Conservation (phyloP, 2,113 vertebrate genomes). For the Strix uralensis region DNA sequence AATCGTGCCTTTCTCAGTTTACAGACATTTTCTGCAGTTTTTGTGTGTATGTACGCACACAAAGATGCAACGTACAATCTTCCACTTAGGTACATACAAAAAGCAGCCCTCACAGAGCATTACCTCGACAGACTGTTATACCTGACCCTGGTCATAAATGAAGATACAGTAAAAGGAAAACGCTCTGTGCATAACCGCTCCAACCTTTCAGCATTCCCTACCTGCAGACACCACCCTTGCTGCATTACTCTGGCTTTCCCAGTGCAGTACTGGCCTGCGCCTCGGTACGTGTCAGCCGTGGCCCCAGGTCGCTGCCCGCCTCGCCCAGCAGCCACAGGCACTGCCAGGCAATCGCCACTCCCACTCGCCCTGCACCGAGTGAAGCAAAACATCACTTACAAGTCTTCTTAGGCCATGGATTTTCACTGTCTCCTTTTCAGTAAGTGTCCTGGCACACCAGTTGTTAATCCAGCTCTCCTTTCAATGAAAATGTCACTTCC, state of each 20-base stretch:
- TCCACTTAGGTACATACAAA: background rate
- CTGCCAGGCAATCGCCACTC: background rate
- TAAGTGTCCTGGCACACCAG: background rate
- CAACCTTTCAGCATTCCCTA: background rate
- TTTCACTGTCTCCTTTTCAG: background rate
- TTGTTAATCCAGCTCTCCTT: background rate
- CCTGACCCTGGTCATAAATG: background rate
- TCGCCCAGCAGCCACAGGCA: background rate
- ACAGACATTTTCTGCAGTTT: background rate
- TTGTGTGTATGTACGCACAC: background rate
- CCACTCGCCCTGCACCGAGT: fast-evolving
- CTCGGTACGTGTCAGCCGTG: fast-evolving
- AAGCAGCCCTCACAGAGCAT: background rate
- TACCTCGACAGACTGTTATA: background rate
- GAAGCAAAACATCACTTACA: background rate
- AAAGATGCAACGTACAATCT: background rate
- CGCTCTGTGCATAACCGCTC: background rate
- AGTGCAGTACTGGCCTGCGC: background rate
- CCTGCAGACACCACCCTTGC: background rate
- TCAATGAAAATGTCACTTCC: background rate
- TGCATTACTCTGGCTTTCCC: background rate
- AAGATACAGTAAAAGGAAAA: background rate
- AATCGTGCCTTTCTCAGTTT: background rate
- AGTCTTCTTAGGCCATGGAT: background rate
- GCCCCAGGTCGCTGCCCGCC: background rate